Evolutionary conservation across 2,113 vertebrate genomes (phyloP).

Genomic region (Barbus barbus): DNA sequence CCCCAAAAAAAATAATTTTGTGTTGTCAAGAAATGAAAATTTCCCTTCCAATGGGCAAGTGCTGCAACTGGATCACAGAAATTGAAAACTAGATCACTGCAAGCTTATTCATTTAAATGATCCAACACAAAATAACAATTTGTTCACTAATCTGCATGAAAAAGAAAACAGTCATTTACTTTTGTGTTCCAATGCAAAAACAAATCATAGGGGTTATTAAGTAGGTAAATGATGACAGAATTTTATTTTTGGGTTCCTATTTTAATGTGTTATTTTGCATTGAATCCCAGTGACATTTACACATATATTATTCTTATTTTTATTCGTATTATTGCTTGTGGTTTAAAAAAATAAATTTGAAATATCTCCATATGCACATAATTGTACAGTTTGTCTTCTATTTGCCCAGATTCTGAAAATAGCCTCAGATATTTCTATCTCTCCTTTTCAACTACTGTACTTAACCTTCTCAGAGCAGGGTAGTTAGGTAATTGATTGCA

Average conservation of each 20-base stretch:
- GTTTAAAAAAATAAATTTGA: too few relatives aligned
- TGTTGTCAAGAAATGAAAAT: too few relatives aligned
- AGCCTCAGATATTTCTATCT: neutral
- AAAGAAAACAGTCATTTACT: neutral
- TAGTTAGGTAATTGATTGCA: constrained; percentile 3
- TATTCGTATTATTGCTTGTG: too few relatives aligned
- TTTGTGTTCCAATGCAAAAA: too few relatives aligned
- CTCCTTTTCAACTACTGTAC: neutral
- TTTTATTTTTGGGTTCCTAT: neutral
- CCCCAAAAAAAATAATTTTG: too few relatives aligned
- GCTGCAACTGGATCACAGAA: neutral
- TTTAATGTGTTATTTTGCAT: neutral
- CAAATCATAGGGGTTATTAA: neutral
- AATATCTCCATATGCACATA: neutral
- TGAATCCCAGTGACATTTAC: neutral
- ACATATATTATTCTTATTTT: too few relatives aligned
- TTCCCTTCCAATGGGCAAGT: neutral
- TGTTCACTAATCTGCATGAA: neutral
- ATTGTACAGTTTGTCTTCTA: neutral
- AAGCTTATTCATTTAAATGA: neutral
- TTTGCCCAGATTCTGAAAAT: neutral
- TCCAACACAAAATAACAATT: too few relatives aligned
- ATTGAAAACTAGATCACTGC: neutral
- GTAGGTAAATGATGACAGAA: too few relatives aligned
- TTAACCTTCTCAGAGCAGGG: neutral